Evolutionary conservation across 2,888 invertebrate genomes (phyloP).

Genomic region (Ormyrus nitidulus): DNA sequence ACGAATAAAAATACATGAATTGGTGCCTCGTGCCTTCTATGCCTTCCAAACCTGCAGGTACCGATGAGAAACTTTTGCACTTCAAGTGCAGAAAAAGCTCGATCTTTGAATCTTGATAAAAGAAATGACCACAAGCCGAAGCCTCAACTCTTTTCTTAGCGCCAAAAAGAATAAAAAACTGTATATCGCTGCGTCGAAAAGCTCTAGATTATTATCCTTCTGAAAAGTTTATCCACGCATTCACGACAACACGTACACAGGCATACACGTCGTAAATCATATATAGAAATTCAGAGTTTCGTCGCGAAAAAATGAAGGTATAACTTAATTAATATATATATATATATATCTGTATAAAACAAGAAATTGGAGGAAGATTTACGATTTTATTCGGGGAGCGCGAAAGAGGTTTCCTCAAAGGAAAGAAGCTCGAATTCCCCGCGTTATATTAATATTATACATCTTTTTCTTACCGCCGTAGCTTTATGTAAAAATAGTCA

Average conservation of each 20-base stretch:
- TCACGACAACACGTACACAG: background rate
- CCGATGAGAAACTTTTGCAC: slow-evolving; percentile 25
- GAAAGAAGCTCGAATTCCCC: slow-evolving; percentile 46
- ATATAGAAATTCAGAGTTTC: slow-evolving; percentile 26
- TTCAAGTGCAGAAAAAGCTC: slow-evolving; percentile 9
- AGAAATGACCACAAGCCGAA: slow-evolving; percentile 3
- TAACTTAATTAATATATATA: no score
- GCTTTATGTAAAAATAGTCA: slow-evolving; percentile 44
- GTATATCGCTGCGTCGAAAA: slow-evolving; percentile 27
- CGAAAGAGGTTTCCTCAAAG: slow-evolving; percentile 44
- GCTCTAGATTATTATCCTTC: slow-evolving; percentile 16
- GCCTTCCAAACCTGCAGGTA: slow-evolving; percentile 64
- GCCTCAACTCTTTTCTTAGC: slow-evolving; percentile 43
- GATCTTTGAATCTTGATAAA: background rate
- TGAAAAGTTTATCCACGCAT: slow-evolving; percentile 6
- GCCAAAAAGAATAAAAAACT: background rate
- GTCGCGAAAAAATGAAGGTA: background rate
- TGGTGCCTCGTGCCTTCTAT: slow-evolving; percentile 70
- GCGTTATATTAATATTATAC: slow-evolving; percentile 29
- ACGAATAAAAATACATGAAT: slow-evolving; percentile 57
- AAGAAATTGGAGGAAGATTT: no score
- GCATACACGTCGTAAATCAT: background rate
- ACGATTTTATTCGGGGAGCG: slow-evolving; percentile 11
- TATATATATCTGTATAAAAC: no score
- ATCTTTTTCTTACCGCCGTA: slow-evolving; percentile 52